phyloP scores from a whole-genome alignment of 2,113 vertebrate genomes.

The Ursus arctos region DNA sequence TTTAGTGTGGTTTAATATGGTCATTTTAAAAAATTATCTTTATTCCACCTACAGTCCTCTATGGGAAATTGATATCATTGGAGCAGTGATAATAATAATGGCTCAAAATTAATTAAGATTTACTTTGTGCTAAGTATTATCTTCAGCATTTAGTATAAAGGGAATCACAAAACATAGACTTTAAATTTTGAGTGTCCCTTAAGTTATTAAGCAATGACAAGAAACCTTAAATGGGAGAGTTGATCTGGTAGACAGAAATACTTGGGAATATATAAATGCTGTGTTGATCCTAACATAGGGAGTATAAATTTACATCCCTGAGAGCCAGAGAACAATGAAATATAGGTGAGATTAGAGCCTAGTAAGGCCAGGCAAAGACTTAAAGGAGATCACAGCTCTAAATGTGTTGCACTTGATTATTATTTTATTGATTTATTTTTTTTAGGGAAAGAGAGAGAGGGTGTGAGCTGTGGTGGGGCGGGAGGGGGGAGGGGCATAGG shows the following conservation, averaged over 20 bases:
- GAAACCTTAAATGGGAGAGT: neutral
- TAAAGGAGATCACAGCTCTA: neutral
- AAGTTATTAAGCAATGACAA: neutral
- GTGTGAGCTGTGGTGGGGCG: neutral
- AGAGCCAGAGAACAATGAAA: neutral
- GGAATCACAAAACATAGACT: neutral
- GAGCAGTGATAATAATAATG: neutral
- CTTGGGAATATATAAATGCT: neutral
- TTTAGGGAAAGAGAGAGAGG: neutral
- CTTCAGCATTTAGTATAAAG: neutral
- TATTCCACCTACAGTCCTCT: neutral
- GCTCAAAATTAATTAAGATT: neutral
- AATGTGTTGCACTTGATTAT: neutral
- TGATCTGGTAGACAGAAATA: neutral
- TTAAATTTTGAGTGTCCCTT: neutral
- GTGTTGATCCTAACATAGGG: neutral
- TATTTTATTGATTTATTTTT: no score
- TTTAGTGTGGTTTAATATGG: neutral
- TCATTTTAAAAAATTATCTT: neutral
- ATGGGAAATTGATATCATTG: neutral
- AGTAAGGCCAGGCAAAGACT: neutral
- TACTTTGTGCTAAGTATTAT: neutral
- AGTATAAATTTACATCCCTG: neutral
- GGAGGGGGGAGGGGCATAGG: no score
- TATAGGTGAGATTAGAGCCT: neutral